Conservation (phyloP, 2,113 vertebrate species). For the Hyla sarda region DNA sequence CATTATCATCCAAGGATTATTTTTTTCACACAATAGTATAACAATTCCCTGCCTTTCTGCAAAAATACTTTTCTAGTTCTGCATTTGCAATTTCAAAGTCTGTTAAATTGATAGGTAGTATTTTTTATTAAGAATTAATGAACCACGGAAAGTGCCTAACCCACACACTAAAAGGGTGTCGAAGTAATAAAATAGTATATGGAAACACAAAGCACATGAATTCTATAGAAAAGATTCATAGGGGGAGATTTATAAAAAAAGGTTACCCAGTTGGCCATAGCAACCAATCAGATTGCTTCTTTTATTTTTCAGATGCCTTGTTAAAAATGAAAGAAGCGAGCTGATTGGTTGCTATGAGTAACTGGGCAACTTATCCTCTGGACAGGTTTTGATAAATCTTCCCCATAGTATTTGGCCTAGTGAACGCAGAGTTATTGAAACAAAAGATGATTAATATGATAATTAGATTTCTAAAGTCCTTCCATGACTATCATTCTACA, state of each 20-base stretch:
- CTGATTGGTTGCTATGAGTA: no score
- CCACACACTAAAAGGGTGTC: background rate
- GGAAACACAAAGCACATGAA: background rate
- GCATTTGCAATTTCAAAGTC: background rate
- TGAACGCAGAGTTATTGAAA: background rate
- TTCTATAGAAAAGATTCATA: background rate
- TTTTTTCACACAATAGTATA: background rate
- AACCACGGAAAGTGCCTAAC: background rate
- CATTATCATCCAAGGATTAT: conserved; percentile 2
- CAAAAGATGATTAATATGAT: background rate
- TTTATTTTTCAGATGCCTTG: no score
- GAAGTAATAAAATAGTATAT: background rate
- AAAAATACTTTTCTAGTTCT: background rate
- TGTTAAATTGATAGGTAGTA: background rate
- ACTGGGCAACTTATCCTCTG: no score
- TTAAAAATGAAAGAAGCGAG: no score
- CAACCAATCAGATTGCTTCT: no score
- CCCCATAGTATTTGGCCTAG: background rate
- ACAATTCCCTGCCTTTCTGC: background rate
- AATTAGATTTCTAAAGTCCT: background rate
- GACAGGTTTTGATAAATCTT: no score
- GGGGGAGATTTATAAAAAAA: no score
- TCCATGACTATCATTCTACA: background rate
- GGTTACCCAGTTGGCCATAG: no score
- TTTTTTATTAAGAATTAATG: background rate